Evolutionary conservation across 2,113 vertebrate genomes (phyloP).

Genomic region (Cheilinus undulatus): DNA sequence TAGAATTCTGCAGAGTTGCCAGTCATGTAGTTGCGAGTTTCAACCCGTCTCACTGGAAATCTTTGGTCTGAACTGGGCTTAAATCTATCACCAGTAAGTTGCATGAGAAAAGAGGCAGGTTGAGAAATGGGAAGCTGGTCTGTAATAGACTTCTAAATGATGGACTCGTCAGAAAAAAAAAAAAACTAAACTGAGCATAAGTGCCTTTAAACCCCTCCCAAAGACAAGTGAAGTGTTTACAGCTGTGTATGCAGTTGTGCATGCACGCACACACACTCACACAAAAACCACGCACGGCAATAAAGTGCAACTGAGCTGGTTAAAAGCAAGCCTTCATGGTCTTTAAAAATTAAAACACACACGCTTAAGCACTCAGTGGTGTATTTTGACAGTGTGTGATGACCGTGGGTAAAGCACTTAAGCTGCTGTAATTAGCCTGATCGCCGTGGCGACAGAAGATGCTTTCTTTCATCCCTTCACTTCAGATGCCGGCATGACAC

Average conservation of each 20-base stretch:
- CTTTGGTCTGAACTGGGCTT: too few species aligned
- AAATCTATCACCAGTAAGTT: neutral
- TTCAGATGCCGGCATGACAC: constrained; percentile 79
- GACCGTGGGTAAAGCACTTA: constrained; percentile 86
- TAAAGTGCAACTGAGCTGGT: constrained; percentile 54
- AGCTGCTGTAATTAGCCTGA: constrained; percentile 86
- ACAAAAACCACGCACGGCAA: constrained; percentile 11
- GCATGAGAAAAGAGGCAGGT: neutral
- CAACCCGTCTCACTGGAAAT: too few species aligned
- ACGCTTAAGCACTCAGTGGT: constrained; percentile 68
- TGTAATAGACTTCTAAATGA: constrained; percentile 60
- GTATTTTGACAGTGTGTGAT: constrained; percentile 82
- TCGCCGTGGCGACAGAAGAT: constrained; percentile 82
- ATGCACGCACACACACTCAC: neutral
- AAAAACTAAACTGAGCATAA: constrained; percentile 50
- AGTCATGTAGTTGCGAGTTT: too few species aligned
- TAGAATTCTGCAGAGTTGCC: too few species aligned
- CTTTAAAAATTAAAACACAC: constrained; percentile 71
- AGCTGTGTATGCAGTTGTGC: constrained; percentile 15
- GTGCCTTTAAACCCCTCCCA: constrained; percentile 60
- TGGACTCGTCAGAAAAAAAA: constrained; percentile 57
- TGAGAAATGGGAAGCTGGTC: too few species aligned
- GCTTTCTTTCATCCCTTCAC: constrained; percentile 81
- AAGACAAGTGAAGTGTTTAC: constrained; percentile 42
- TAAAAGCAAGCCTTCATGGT: constrained; percentile 70